Conservation (phyloP, 37 sponge, comb jelly and placozoan genomes). For the Axinella damicornis region DNA sequence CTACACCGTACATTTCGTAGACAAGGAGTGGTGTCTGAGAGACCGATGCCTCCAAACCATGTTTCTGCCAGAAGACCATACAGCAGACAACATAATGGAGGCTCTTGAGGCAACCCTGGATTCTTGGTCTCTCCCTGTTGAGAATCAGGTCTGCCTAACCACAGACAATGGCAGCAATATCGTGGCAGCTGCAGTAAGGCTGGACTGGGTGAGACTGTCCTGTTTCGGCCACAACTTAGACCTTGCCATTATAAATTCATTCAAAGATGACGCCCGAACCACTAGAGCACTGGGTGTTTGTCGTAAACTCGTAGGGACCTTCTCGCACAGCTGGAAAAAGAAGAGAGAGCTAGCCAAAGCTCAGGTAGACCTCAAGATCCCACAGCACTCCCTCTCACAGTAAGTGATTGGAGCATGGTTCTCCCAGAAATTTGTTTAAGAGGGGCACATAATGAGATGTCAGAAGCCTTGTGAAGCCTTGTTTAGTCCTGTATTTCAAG, state of each 20-base stretch:
- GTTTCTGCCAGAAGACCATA: constrained; percentile 51
- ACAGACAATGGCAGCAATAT: constrained; percentile 54
- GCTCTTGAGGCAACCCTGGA: constrained; percentile 17
- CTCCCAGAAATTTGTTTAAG: no score
- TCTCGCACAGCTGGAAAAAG: constrained; percentile 37
- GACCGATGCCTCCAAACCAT: constrained; percentile 27
- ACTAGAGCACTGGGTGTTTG: constrained; percentile 15
- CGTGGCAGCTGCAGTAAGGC: neutral
- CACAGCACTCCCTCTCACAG: constrained; percentile 18
- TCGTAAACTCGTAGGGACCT: constrained; percentile 29
- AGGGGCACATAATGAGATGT: no score
- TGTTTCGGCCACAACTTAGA: constrained; percentile 61
- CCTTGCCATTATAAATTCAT: constrained; percentile 31
- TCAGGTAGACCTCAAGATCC: constrained; percentile 23
- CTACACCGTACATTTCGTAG: constrained; percentile 47
- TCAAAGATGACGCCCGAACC: constrained; percentile 14
- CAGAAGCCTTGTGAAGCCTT: no score
- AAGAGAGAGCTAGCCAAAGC: constrained; percentile 18
- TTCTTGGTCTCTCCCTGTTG: constrained; percentile 12
- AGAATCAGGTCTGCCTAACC: constrained; percentile 41
- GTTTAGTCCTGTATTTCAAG: no score
- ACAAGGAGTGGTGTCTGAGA: constrained; percentile 2
- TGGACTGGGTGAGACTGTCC: constrained; percentile 21
- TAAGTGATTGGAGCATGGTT: no score
- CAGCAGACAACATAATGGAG: constrained; percentile 39